Evolutionary conservation across 2,797 vertebrate species (phyloP), one percentile per base, ranked within the genome.

Genomic region (Pseudomugil tenellus): DNA sequence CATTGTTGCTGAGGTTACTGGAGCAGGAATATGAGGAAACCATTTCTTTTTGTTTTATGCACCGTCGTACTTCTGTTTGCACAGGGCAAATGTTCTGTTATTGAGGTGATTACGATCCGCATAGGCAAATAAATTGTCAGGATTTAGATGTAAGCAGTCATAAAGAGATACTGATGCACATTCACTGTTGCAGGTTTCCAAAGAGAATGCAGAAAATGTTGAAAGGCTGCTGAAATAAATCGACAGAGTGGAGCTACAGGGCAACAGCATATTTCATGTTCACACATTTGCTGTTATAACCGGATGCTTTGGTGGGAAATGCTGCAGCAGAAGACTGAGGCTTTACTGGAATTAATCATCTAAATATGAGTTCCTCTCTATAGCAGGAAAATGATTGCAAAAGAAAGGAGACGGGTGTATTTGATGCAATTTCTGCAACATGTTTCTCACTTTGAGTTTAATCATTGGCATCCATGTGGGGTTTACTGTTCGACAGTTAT

Each of bases 161-260:
- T 54, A 64, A 64, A 55, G 39, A 70, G 39, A 73, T 39, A 29
- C 35, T 56, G 58, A 21, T 51, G 19, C 51, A 29, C 59, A n/a
- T 14, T 55, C 19, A 46, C 35, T 66, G 29, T 21, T 1, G 4
- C 55, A 6, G n/a, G 13, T 65, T 58, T 46, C 54, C 6, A 32
- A 54, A 58, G 57, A 53, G 46, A 71, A 57, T 46, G 56, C 35
- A 78, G 55, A 61, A 58, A 55, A 25, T 46, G 52, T 53, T 3
- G 60, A 14, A 58, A 69, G 43, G 35, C 59, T 53, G 49, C 29
- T 53, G 19, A 57, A 17, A 41, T 53, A 61, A 72, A 74, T 10
- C 1, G 26, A 19, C 2, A 60, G 37, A 49, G 6, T 64, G 12
- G 59, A 71, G 32, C n/a, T 34, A 58, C 11, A 8, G 12, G 2